Conservation (phyloP, 2,113 vertebrate species). For the Passerina amoena region DNA sequence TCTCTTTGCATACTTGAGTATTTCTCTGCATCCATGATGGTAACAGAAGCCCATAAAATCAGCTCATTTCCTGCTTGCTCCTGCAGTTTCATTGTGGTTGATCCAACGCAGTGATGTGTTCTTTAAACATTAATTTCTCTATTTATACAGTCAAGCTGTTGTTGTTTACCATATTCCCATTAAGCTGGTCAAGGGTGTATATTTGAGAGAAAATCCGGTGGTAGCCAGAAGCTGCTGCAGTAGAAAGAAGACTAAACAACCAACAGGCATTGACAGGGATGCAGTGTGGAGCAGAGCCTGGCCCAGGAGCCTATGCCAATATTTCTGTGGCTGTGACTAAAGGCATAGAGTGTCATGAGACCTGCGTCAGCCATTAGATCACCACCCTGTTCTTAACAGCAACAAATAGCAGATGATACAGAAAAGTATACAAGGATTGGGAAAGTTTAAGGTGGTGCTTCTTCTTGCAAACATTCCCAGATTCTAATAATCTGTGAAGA, state of each 20-base stretch:
- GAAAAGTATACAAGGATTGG: neutral
- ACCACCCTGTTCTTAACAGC: neutral
- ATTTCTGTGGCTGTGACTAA: neutral
- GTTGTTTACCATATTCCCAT: neutral
- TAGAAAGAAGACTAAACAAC: neutral
- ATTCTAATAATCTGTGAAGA: neutral
- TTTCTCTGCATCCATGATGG: neutral
- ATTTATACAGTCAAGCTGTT: constrained; percentile 27
- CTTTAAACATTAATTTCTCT: constrained; percentile 10
- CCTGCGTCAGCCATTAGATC: neutral
- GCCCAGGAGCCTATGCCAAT: neutral
- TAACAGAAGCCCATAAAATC: neutral
- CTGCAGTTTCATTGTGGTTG: neutral
- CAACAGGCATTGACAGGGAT: neutral
- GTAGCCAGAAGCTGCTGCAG: neutral
- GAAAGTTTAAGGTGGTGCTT: neutral
- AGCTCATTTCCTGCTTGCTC: neutral
- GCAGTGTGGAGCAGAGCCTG: neutral
- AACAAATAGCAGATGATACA: neutral
- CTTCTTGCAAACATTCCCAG: neutral
- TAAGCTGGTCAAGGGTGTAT: neutral
- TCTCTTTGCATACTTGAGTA: neutral
- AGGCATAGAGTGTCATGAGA: neutral
- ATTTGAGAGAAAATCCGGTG: neutral
- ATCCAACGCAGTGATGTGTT: neutral